phyloP scores from a whole-genome alignment of 92 coral and sea anemone species.

The Galaxea fascicularis region DNA sequence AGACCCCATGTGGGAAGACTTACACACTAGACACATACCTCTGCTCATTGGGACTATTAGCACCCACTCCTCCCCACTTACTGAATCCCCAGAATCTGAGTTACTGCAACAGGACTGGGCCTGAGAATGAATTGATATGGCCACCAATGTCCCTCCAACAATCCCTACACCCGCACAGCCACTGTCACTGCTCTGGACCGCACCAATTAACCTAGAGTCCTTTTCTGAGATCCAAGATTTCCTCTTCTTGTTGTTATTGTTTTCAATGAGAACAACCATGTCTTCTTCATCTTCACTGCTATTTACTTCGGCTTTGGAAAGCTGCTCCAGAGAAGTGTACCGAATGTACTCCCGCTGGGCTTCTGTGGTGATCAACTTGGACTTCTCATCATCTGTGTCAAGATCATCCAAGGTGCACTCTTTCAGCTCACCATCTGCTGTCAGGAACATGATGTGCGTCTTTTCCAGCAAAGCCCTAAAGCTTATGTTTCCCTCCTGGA shows the following conservation, averaged over 20 bases:
- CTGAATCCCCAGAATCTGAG: slow-evolving; percentile 92
- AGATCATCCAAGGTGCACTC: slow-evolving; percentile 89
- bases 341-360: slow-evolving; percentile 96
- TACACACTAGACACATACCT: slow-evolving; percentile 70
- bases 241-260: slow-evolving; percentile 73
- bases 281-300: slow-evolving; percentile 71
- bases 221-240: slow-evolving; percentile 57
- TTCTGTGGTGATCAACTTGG: slow-evolving; percentile 86
- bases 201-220: slow-evolving; percentile 81
- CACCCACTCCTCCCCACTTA: slow-evolving; percentile 86
- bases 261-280: slow-evolving; percentile 48
- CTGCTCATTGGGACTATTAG: slow-evolving; percentile 94
- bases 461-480: slow-evolving; percentile 86
- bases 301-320: slow-evolving; percentile 65
- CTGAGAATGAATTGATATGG: slow-evolving; percentile 81
- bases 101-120: slow-evolving; percentile 61
- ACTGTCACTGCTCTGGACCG: slow-evolving; percentile 81
- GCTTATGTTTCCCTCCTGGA: slow-evolving; percentile 74
- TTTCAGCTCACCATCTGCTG: slow-evolving; percentile 81
- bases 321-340: slow-evolving; percentile 83
- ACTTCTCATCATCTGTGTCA: slow-evolving; percentile 59
- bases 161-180: slow-evolving; percentile 86
- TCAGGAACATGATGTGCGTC: slow-evolving; percentile 89
- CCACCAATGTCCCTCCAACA: slow-evolving; percentile 81
- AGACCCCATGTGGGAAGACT: not conserved